Evolutionary conservation across 2,113 vertebrate genomes (phyloP), one percentile per base, ranked within the genome.

Genomic region (Leptobrachium leishanense): DNA sequence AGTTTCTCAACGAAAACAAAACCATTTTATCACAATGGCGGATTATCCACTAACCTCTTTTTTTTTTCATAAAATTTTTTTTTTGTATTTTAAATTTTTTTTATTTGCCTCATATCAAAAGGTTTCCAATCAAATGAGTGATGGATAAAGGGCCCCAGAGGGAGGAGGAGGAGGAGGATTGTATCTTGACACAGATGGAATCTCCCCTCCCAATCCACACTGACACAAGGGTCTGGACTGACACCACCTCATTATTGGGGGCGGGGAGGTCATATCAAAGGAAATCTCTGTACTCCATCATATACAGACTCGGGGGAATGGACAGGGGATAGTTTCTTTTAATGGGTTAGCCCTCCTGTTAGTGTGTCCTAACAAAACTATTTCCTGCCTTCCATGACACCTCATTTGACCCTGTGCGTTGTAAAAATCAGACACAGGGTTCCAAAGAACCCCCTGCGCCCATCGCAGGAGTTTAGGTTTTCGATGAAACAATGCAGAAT

Each of bases 41-140:
- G 20, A 31, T 31, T 31, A 31, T 31, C 20, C 0, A 31, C 20
- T 31, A 31, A 31, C 0, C 20, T 31, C 20, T 31, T 31, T 31
- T 31, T 31, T 31, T 31, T 31, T 31, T 31, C 20, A 0, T 31
- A 31, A 31, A 31, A 31, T 1, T 31, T 31, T 31, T 31, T 31
- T 31, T 31, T 31, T 53, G 20, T 63, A 31, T 59, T 72, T 74
- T 62, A 72, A 6, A 31, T 31, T 43, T 43, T 31, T 64, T 74
- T 74, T 73, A 77, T 68, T 78, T 50, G 72, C 59, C 65, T 77
- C 63, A 66, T 57, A 68, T 66, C 63, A 66, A 73, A 77, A 66
- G 46, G 50, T 72, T 67, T 72, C 20, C 15, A 55, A 55, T 75
- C 6, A 81, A 59, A 74, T 39, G 57, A 63, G 41, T 46, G 5